phyloP scores from a whole-genome alignment of 2,797 vertebrate genomes.

The Lateolabrax maculatus region DNA sequence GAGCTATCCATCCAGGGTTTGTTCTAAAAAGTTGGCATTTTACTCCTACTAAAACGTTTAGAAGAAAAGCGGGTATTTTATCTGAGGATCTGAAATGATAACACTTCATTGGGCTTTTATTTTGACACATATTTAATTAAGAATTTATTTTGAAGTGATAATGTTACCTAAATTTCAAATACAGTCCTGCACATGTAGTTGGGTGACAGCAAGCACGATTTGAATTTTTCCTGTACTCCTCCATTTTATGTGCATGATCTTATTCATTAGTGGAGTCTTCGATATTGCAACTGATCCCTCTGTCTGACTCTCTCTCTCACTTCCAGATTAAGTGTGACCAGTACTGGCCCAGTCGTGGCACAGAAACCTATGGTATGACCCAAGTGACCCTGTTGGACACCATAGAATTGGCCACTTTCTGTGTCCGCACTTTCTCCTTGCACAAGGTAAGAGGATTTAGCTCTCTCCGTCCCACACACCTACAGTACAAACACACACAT shows the following conservation, averaged over 20 bases:
- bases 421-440: constrained; percentile 94
- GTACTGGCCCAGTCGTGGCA: constrained; percentile 96
- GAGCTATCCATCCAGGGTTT: background rate
- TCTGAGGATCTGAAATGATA: background rate
- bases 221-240: background rate
- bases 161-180: background rate
- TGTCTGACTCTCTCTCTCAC: background rate
- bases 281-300: constrained; percentile 3
- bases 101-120: background rate
- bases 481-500: background rate
- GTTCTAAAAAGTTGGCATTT: background rate
- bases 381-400: constrained; percentile 96
- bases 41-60: background rate
- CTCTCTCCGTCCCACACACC: background rate
- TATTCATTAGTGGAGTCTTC: background rate
- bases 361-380: constrained; percentile 97
- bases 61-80: background rate
- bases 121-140: background rate
- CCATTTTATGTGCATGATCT: constrained; percentile 9
- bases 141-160: background rate
- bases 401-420: constrained; percentile 96
- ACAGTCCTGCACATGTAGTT: background rate
- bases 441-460: constrained; percentile 89
- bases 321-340: constrained; percentile 96
- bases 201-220: background rate